Base-by-base conservation (phyloP, 1,140 invertebrate species). In the Lordiphosa mommai region DNA sequence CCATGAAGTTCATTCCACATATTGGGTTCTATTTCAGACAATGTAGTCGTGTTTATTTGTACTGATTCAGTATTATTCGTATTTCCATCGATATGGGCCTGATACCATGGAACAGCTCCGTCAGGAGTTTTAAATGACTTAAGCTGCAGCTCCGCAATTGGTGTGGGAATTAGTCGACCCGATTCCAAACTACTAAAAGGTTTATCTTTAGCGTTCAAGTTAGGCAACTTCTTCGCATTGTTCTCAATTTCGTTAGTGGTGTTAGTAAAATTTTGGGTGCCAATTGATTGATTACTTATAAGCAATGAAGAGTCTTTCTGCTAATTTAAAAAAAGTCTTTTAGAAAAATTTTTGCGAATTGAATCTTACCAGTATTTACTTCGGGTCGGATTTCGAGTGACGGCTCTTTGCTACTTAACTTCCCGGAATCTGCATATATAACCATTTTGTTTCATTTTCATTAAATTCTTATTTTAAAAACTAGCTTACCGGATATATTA, bases 291-390 rank as follows among this genome's bases (percentile, higher is more conserved):
- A 68, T 76, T 76, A 71, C 47, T 51, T 57, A 84, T 43, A 72
- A 61, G 50, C 55, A 76, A 56, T 76, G 77, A 34, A 61, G 76
- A 68, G 36, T 50, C 61, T 41, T 51, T 84, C 72, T 84, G 61
- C 61, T 84, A 82, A 84, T 76, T 82, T 68, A 84, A 82, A 52
- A 46, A 66, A 57, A 82, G 57, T 58, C 44, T 56, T 66, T 80
- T 72, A 59, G 67, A 66, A 13, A 48, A 23, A 29, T 13, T 36
- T 55, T 58, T 47, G 7, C 5, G 38, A 40, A 9, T 10, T 12
- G 38, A 36, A 4, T 61, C 76, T 84, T 72, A 82, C 76, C 76
- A 64, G 13, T 58, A 68, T 58, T 84, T 82, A 82, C 76, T 61
- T 84, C 76, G 3, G 37, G 0, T 9, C 20, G 36, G 32, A 1